Evolutionary conservation across 1,140 invertebrate species (phyloP).

Genomic region (Saccostrea glomerata): DNA sequence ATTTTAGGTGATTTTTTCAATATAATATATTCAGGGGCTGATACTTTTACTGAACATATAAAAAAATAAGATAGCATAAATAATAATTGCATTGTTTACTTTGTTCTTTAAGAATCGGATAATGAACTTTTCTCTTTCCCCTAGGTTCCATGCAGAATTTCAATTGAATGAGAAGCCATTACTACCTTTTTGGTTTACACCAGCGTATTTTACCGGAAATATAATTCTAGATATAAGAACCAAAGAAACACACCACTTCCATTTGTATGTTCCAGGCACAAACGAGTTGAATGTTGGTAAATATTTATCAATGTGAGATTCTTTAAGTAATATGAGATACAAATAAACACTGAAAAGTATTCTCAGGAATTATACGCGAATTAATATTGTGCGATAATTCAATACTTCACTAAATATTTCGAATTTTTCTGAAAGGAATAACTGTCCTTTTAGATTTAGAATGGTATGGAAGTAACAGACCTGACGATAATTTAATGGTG

Average conservation of each 20-base stretch:
- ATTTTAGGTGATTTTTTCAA: slow-evolving; percentile 25
- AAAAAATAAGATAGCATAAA: too few relatives aligned
- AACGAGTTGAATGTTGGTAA: slow-evolving; percentile 40
- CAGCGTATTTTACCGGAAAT: slow-evolving; percentile 29
- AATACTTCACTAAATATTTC: not conserved
- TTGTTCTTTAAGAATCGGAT: not conserved
- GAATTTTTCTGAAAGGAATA: not conserved
- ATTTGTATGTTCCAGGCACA: slow-evolving; percentile 18
- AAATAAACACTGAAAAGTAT: not conserved
- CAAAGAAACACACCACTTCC: not conserved
- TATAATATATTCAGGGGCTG: too few relatives aligned
- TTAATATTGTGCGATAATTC: too few relatives aligned
- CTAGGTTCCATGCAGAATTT: slow-evolving; percentile 45
- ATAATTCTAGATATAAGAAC: not conserved
- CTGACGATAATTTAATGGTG: slow-evolving; percentile 25
- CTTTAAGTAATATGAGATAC: not conserved
- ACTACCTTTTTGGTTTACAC: slow-evolving; percentile 40
- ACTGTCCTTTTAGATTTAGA: slow-evolving; percentile 13
- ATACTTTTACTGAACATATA: too few relatives aligned
- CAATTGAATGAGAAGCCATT: slow-evolving; percentile 20
- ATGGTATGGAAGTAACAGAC: slow-evolving; percentile 25
- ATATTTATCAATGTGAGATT: not conserved
- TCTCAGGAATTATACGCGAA: not conserved
- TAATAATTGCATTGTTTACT: too few relatives aligned
- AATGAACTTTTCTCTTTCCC: not conserved